These are phyloP conservation scores for human DNA, from an alignment of 2,113 vertebrate genomes.

Conservation along the genomic window DNA sequence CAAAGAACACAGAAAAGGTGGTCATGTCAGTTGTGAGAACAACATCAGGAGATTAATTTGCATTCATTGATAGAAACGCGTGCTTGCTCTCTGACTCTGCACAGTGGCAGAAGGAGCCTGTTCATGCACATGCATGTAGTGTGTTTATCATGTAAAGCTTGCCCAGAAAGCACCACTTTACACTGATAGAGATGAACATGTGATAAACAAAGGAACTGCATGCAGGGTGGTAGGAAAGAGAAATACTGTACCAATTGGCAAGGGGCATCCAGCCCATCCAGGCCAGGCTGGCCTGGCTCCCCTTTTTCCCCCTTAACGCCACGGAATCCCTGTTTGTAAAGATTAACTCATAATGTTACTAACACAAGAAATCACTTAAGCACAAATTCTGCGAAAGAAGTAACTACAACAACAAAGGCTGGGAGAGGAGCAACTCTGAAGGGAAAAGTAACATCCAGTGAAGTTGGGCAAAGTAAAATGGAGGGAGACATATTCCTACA, in stretches of 20 bases:
- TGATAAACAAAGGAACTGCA: conserved; percentile 85
- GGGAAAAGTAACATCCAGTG: not conserved
- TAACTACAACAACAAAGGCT: conserved; percentile 55
- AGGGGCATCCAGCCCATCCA: conserved; percentile 99
- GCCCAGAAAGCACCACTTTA: conserved; percentile 80
- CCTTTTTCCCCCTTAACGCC: conserved; percentile 99
- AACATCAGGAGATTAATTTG: conserved; percentile 66
- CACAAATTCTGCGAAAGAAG: conserved; percentile 80
- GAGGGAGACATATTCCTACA: not conserved
- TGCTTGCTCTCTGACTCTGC: not conserved
- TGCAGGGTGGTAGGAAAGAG: conserved; percentile 96
- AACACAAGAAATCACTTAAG: conserved; percentile 81
- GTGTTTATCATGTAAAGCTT: conserved; percentile 76
- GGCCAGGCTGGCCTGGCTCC: conserved; percentile 99
- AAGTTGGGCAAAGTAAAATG: not conserved
- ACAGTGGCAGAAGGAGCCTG: conserved; percentile 67
- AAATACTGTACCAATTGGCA: conserved; percentile 99
- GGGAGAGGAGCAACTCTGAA: conserved; percentile 85
- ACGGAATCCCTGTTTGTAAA: conserved; percentile 99
- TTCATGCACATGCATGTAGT: conserved; percentile 86
- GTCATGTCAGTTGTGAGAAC: conserved; percentile 57
- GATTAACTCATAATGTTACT: conserved; percentile 98
- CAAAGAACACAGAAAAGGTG: conserved; percentile 68
- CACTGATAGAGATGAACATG: conserved; percentile 77
- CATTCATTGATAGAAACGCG: not conserved